A percentile compares a stretch with the other conserved stretches of the same genome.
These are phyloP conservation scores for pig (Sus scrofa) DNA, from an alignment of 2,113 vertebrate genomes.

Conservation along the genomic window T2T-Sscrofa CM000829.6:51307001-51307500, in stretches of 20 bases:
- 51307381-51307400: not conserved
- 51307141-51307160: too few species aligned
- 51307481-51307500: not conserved
- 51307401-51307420: not conserved
- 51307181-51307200: not conserved
- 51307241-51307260: constrained; percentile 1
- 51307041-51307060: too few species aligned
- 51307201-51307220: not conserved
- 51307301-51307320: not conserved
- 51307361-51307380: not conserved
- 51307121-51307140: too few species aligned
- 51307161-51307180: too few species aligned
- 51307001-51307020: too few species aligned
- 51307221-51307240: not conserved
- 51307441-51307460: not conserved
- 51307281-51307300: not conserved
- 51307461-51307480: not conserved
- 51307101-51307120: too few species aligned
- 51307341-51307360: not conserved
- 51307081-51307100: too few species aligned
- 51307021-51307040: too few species aligned
- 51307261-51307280: not conserved
- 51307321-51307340: not conserved
- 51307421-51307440: constrained; percentile 7
- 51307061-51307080: too few species aligned